Conservation (phyloP, 2,888 invertebrate species). For the Rhagonycha lutea region DNA sequence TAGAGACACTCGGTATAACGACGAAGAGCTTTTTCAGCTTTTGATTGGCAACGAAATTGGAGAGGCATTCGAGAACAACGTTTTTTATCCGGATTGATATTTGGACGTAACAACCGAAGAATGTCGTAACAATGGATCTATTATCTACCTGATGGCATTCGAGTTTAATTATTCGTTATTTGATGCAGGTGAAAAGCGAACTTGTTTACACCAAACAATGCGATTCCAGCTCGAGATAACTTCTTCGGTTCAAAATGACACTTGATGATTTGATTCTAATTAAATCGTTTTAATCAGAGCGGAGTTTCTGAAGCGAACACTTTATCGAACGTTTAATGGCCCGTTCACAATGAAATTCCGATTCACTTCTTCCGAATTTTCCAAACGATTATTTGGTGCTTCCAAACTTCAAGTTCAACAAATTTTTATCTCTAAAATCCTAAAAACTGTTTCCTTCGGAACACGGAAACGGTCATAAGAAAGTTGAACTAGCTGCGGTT, state of each 20-base stretch:
- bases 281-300: background rate
- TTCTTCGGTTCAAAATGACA: conserved; percentile 38
- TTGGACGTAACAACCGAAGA: conserved; percentile 48
- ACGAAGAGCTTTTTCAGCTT: background rate
- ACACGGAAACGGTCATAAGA: no score
- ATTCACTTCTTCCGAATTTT: no score
- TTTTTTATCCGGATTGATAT: conserved; percentile 43
- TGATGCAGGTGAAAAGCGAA: conserved; percentile 36
- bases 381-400: no score
- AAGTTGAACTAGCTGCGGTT: no score
- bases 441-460: no score
- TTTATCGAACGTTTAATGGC: no score
- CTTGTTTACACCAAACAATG: conserved; percentile 43
- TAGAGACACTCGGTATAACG: conserved; percentile 45
- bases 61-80: conserved; percentile 36
- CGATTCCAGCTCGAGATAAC: conserved; percentile 28
- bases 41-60: conserved; percentile 29
- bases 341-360: no score
- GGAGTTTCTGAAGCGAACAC: background rate
- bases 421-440: no score
- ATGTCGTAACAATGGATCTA: conserved; percentile 54
- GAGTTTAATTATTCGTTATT: conserved; percentile 46
- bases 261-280: conserved; percentile 40
- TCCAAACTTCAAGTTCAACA: no score
- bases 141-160: conserved; percentile 53